These are phyloP conservation scores for Didymodactylos carnosus DNA, from an alignment of 2,888 invertebrate genomes.

Conservation along the genomic window DNA sequence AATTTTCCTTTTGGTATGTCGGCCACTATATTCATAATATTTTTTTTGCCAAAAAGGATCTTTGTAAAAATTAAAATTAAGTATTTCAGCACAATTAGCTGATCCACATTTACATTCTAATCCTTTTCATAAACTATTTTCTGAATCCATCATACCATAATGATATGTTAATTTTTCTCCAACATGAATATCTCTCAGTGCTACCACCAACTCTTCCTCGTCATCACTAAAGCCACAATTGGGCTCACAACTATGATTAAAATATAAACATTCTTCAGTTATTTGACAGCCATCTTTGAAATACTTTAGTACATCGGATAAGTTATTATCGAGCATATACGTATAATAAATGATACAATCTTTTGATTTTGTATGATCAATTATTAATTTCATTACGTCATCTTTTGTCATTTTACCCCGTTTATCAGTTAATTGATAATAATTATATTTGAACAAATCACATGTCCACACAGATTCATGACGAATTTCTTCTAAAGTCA, in stretches of 20 bases:
- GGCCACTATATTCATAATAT: not conserved
- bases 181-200: not conserved
- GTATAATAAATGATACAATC: not conserved
- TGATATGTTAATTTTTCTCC: conserved; percentile 4
- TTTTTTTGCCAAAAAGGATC: not conserved
- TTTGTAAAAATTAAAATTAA: not conserved
- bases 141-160: conserved; percentile 2
- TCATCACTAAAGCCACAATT: not conserved
- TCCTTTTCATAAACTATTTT: not conserved
- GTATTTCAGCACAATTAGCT: not conserved
- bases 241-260: conserved; percentile 1
- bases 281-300: not conserved
- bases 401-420: not conserved
- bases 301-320: not conserved
- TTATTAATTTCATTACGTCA: not conserved
- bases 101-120: not conserved
- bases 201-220: not conserved
- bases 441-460: not conserved
- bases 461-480: not conserved
- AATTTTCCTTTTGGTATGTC: not conserved
- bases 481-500: not conserved
- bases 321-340: conserved; percentile 2
- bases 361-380: not conserved
- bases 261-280: not conserved
- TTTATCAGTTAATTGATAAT: not conserved